Percentiles rank a stretch among this genome's conserved stretches.
phyloP scores from a whole-genome alignment of 1,140 invertebrate genomes.

The Notospermus geniculatus region DNA sequence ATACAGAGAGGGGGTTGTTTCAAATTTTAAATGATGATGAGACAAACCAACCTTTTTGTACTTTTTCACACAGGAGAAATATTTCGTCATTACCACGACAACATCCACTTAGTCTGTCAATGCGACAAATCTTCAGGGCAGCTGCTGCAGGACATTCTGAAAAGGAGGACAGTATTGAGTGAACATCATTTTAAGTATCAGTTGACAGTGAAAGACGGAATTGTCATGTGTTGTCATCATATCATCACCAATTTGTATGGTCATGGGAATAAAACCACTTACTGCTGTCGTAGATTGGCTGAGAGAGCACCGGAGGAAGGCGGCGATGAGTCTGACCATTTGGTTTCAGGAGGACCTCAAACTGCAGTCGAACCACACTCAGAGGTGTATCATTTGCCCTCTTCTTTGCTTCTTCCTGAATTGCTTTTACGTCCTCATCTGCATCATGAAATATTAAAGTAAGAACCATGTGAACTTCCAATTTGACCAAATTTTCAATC shows the following conservation, averaged over 20 bases:
- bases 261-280: constrained; percentile 32
- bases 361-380: constrained; percentile 74
- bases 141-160: constrained; percentile 79
- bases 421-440: constrained; percentile 37
- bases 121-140: constrained; percentile 80
- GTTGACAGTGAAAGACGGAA: too few relatives aligned
- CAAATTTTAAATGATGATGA: constrained; percentile 1
- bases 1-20: too few relatives aligned
- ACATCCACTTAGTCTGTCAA: constrained; percentile 71
- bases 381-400: constrained; percentile 72
- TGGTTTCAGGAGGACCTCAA: constrained; percentile 68
- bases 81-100: constrained; percentile 79
- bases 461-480: too few relatives aligned
- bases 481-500: too few relatives aligned
- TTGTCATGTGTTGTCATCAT: too few relatives aligned
- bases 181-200: neutral
- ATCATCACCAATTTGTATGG: too few relatives aligned
- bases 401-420: constrained; percentile 59
- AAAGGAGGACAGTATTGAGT: too few relatives aligned
- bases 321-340: constrained; percentile 58
- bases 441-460: too few relatives aligned
- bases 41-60: constrained; percentile 63
- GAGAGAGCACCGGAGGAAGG: constrained; percentile 71
- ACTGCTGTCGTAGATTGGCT: constrained; percentile 72
- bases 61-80: constrained; percentile 85